Conservation (phyloP, 23 tunicate genomes). For the Styela plicata region DNA sequence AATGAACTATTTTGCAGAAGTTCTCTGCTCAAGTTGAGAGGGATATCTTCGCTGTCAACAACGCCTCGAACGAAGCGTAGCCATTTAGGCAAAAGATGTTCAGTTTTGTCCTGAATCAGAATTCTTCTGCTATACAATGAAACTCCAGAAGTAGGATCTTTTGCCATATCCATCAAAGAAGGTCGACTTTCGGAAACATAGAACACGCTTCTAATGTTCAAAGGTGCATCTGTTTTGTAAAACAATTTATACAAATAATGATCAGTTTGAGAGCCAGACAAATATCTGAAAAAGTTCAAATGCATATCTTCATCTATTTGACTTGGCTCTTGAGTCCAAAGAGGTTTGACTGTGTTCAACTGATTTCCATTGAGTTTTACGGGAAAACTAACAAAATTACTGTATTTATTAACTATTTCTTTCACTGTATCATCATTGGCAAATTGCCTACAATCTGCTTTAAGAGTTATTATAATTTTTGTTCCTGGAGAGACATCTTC, state of each 20-base stretch:
- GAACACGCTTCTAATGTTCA: constrained; percentile 87
- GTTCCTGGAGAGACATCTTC: constrained; percentile 75
- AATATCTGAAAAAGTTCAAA: constrained; percentile 71
- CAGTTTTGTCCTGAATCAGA: constrained; percentile 86
- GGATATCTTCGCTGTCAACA: constrained; percentile 95
- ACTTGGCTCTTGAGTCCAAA: constrained; percentile 85
- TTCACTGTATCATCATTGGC: constrained; percentile 74
- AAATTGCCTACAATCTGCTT: constrained; percentile 89
- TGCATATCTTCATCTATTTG: constrained; percentile 90
- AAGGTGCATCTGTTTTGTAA: constrained; percentile 94
- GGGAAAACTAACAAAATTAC: constrained; percentile 86
- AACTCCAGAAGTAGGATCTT: constrained; percentile 73
- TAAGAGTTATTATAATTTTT: constrained; percentile 63
- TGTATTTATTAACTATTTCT: constrained; percentile 73
- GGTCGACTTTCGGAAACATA: constrained; percentile 80
- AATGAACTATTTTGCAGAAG: constrained; percentile 85
- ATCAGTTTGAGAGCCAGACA: constrained; percentile 60
- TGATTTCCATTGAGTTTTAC: constrained; percentile 56
- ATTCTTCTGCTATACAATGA: constrained; percentile 84
- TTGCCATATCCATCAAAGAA: constrained; percentile 69
- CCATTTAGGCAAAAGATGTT: constrained; percentile 88
- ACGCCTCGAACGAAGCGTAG: constrained; percentile 89
- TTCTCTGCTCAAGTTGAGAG: constrained; percentile 85
- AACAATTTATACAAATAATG: constrained; percentile 75
- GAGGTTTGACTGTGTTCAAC: constrained; percentile 73